A percentile compares a stretch with the other conserved stretches of the same genome.
These are phyloP conservation scores for Taenioides sp. DNA, from an alignment of 2,797 vertebrate species.

Conservation along the genomic window DNA sequence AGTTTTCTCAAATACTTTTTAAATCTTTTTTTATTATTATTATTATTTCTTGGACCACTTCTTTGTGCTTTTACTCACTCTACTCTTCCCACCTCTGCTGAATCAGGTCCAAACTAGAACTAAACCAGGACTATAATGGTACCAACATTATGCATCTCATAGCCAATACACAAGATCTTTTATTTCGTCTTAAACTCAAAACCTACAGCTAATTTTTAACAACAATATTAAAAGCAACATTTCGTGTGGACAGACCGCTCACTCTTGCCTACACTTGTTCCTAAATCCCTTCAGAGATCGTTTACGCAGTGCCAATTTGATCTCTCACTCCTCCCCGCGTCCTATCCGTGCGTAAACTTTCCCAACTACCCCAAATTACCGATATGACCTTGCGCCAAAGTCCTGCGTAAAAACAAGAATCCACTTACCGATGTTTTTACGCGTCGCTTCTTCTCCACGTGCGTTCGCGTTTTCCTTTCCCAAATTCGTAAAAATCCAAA, in stretches of 20 bases:
- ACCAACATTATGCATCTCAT: neutral
- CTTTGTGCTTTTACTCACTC: too few relatives aligned
- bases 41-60: too few relatives aligned
- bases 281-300: neutral
- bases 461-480: conserved; percentile 12
- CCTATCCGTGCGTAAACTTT: neutral
- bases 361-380: neutral
- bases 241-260: neutral
- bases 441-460: conserved; percentile 56
- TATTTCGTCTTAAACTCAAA: neutral
- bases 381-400: neutral
- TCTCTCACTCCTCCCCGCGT: neutral
- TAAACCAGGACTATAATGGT: neutral
- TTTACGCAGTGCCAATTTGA: conserved; percentile 25
- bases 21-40: too few relatives aligned
- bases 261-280: conserved; percentile 18
- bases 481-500: conserved; percentile 31
- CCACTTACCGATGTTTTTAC: conserved; percentile 42
- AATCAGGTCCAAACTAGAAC: too few relatives aligned
- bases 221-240: neutral
- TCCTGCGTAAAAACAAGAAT: neutral
- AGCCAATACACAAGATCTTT: neutral
- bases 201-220: neutral
- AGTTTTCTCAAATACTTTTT: too few relatives aligned
- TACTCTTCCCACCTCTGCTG: too few relatives aligned